Evolutionary conservation across 53 echinoderm and acorn worm species (phyloP).

Genomic region (Paracentrotus lividus): DNA sequence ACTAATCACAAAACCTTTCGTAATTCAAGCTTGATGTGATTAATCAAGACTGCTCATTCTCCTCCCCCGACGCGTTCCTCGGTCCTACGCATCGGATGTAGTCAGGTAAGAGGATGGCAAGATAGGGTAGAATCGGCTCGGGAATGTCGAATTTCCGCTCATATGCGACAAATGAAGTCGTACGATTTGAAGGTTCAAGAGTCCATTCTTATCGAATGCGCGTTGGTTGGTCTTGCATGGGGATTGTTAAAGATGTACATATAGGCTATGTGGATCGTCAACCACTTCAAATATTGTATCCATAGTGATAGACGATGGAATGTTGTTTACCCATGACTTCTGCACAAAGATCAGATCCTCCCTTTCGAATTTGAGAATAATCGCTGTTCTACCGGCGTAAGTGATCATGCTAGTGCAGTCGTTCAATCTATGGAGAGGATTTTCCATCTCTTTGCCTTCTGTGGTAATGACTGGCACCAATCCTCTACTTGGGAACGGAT

Average conservation of each 20-base stretch:
- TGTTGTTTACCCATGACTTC: neutral
- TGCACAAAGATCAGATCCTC: no score
- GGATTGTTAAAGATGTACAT: neutral
- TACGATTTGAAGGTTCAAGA: conserved; percentile 74
- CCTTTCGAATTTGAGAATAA: neutral
- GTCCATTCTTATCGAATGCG: no score
- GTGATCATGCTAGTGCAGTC: no score
- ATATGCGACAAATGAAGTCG: conserved; percentile 67
- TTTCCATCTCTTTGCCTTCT: neutral
- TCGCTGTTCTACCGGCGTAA: neutral
- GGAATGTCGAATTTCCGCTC: conserved; percentile 77
- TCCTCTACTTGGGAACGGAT: no score
- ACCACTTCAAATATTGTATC: neutral
- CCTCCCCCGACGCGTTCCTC: conserved; percentile 14
- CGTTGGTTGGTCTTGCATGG: no score
- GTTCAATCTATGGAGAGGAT: no score
- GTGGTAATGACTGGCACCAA: no score
- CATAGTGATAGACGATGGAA: neutral
- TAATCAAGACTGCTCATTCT: no score
- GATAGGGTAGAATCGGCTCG: conserved; percentile 82
- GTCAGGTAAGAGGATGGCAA: conserved; percentile 71
- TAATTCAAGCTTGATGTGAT: conserved; percentile 74
- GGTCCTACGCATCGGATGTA: no score
- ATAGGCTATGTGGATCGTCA: neutral
- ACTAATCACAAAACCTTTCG: no score